These are phyloP conservation scores for Agrotis exclamationis DNA, from an alignment of 2,888 invertebrate genomes.

Conservation along the genomic window DNA sequence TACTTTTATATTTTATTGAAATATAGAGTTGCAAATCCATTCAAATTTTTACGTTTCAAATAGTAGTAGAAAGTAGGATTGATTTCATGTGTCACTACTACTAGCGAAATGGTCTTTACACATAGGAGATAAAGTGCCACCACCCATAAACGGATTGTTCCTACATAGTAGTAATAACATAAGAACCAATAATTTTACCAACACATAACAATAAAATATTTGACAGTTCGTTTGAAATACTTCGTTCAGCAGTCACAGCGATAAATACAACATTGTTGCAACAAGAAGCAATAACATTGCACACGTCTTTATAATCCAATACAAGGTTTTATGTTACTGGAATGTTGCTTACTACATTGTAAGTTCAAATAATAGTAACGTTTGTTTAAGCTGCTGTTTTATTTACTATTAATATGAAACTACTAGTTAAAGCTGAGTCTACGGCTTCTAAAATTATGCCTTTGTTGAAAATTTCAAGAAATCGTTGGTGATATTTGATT, in stretches of 20 bases:
- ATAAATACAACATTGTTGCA: conserved; percentile 62
- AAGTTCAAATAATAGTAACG: conserved; percentile 52
- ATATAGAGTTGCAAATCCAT: background rate
- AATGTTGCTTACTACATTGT: conserved; percentile 63
- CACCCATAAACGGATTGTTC: conserved; percentile 11
- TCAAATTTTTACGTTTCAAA: background rate
- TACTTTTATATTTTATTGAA: background rate
- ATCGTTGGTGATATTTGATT: conserved; percentile 4
- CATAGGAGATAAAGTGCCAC: background rate
- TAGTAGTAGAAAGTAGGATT: background rate
- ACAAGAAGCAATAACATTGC: conserved; percentile 60
- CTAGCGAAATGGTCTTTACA: conserved; percentile 12
- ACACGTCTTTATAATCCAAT: conserved; percentile 68
- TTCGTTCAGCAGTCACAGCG: conserved; percentile 46
- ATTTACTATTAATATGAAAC: conserved; percentile 16
- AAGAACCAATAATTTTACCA: conserved; percentile 46
- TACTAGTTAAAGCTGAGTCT: conserved; percentile 9
- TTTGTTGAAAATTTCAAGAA: conserved; percentile 24
- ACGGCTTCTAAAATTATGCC: conserved; percentile 11
- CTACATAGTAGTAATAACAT: conserved; percentile 27
- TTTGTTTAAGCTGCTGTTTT: conserved; percentile 55
- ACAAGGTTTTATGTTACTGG: conserved; percentile 60
- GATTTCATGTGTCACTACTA: background rate
- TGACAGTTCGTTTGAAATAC: conserved; percentile 61
- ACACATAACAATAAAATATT: conserved; percentile 56